Base-by-base conservation (phyloP, 2,113 vertebrate genomes). In the Balaeniceps rex region DNA sequence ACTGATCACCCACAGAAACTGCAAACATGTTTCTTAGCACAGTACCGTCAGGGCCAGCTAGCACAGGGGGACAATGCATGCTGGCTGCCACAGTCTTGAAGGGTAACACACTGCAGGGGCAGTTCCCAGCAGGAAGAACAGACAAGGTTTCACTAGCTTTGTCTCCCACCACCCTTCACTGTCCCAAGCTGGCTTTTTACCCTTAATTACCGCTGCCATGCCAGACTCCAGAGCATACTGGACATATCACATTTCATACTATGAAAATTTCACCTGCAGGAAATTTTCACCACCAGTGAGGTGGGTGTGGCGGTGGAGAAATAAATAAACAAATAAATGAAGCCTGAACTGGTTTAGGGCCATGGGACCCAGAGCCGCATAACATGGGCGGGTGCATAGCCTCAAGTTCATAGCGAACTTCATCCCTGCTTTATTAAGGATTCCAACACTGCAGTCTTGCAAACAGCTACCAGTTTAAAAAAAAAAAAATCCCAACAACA, bases 21-120 rank as follows among this genome's bases (percentile, higher is more conserved):
- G 21, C 33, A 61, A 81, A 46, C 12, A 5, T 1, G 2, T 63
- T 78, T 74, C 28, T 18, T 74, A 66, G 49, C 42, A 14, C 2
- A 1, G 16, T 24, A 13, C 33, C 12, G 31, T 6, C 11, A 14
- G 18, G 64, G 72, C 22, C 58, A 64, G 36, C 34, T 23, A 46
- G 11, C 6, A 4, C 1, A 1, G 24, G 6, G 40, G 17, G 10
- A 19, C 15, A 47, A 46, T 0, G 1, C 0, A 1, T 58, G 57
- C 23, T 25, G 10, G 23, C 52, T 31, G 25, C 33, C 36, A 12
- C 15, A 9, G 31, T 42, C 34, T 29, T 46, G 47, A 54, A 71
- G 24, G 38, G 69, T 8, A 34, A 16, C 28, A 70, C 4, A 3
- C 5, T 9, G 23, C 2, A 4, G 10, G 13, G n/a, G 11, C 16